Percentiles rank a stretch among this genome's conserved stretches.
Evolutionary conservation across 2,797 vertebrate species (phyloP).

Genomic region (Peromyscus eremicus): DNA sequence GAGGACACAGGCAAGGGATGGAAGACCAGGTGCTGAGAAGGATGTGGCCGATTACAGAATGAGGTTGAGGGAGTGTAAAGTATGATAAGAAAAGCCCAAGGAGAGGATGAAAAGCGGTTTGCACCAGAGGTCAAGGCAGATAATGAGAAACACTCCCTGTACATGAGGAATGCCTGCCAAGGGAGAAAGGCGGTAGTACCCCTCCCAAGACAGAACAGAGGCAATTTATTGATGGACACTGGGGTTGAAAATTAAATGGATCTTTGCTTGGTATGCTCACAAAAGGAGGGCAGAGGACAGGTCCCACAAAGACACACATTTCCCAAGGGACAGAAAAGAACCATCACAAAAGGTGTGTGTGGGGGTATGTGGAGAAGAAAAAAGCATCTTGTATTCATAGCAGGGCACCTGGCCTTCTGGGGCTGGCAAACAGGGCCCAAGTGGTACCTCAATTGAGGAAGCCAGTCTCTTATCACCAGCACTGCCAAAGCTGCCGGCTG

Average conservation of each 20-base stretch:
- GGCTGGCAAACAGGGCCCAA: constrained; percentile 86
- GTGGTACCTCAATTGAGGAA: constrained; percentile 88
- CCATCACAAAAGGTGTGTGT: constrained; percentile 31
- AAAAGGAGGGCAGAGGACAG: constrained; percentile 87
- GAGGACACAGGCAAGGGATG: constrained; percentile 24
- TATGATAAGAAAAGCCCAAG: constrained; percentile 83
- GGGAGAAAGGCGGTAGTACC: constrained; percentile 74
- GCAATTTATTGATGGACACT: constrained; percentile 87
- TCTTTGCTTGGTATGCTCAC: constrained; percentile 83
- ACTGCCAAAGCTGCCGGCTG: constrained; percentile 78
- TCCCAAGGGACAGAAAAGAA: constrained; percentile 87
- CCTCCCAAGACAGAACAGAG: constrained; percentile 83
- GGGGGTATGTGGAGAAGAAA: constrained; percentile 27
- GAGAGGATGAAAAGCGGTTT: constrained; percentile 83
- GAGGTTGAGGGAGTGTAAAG: constrained; percentile 72
- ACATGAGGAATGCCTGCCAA: constrained; percentile 71
- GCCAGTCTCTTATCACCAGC: constrained; percentile 86
- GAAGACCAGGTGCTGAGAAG: constrained; percentile 52
- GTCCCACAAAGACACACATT: constrained; percentile 85
- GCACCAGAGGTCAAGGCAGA: constrained; percentile 81
- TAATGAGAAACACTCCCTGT: constrained; percentile 85
- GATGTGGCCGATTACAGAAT: constrained; percentile 54
- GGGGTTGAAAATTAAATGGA: constrained; percentile 86
- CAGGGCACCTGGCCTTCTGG: constrained; percentile 81
- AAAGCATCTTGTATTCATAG: constrained; percentile 79